These are phyloP conservation scores for Poecilia gillii DNA, from an alignment of 2,797 vertebrate genomes.

Conservation along the genomic window DNA sequence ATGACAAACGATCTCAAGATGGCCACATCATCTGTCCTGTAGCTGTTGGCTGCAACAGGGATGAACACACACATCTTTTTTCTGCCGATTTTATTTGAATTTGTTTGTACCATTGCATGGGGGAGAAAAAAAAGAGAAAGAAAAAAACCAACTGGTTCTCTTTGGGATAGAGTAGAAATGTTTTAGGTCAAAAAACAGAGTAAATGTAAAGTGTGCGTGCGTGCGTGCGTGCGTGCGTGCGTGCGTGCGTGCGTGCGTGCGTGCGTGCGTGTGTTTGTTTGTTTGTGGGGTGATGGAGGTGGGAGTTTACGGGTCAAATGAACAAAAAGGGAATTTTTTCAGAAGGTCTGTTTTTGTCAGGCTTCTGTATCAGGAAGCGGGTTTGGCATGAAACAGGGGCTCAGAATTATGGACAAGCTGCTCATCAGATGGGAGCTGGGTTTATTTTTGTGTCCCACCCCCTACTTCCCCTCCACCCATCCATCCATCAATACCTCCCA, in stretches of 20 bases:
- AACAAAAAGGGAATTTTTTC: conserved; percentile 57
- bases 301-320: conserved; percentile 32
- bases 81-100: conserved; percentile 51
- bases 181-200: conserved; percentile 51
- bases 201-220: not conserved
- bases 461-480: conserved; percentile 24
- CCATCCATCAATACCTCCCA: conserved; percentile 37
- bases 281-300: not conserved
- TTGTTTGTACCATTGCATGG: conserved; percentile 42
- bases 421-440: conserved; percentile 85
- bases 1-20: conserved; percentile 87
- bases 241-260: not conserved
- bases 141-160: conserved; percentile 72
- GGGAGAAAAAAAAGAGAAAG: conserved; percentile 10
- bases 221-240: not conserved
- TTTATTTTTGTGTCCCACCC: conserved; percentile 77
- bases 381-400: conserved; percentile 76
- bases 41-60: conserved; percentile 68
- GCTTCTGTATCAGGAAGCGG: conserved; percentile 77
- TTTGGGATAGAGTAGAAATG: conserved; percentile 39
- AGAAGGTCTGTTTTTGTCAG: conserved; percentile 75
- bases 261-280: not conserved
- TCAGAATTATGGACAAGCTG: conserved; percentile 85
- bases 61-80: conserved; percentile 67
- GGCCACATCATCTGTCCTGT: conserved; percentile 85